These are phyloP conservation scores for Polymixis lichenea DNA, from an alignment of 2,888 invertebrate genomes.

Conservation along the genomic window DNA sequence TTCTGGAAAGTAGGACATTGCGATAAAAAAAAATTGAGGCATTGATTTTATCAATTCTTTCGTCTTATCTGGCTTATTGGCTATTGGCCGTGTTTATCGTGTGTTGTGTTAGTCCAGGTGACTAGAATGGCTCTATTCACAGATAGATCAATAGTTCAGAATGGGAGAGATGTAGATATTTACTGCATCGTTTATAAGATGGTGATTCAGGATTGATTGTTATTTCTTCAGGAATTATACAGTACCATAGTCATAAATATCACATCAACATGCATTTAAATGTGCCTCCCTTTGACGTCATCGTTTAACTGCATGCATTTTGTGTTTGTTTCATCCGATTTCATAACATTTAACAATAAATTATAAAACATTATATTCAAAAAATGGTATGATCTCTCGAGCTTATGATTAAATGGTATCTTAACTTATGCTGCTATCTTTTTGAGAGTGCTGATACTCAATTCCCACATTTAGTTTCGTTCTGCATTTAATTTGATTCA, in stretches of 20 bases:
- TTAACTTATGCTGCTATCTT: constrained; percentile 40
- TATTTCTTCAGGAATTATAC: constrained; percentile 28
- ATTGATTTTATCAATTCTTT: constrained; percentile 65
- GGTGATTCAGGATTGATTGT: constrained; percentile 28
- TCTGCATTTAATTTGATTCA: constrained; percentile 17
- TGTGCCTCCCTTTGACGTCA: constrained; percentile 22
- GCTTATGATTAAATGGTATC: constrained; percentile 60
- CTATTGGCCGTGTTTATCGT: constrained; percentile 31
- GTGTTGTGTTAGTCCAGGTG: constrained; percentile 12
- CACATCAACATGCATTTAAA: constrained; percentile 19
- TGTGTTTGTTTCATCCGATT: constrained; percentile 31
- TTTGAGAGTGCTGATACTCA: constrained; percentile 40
- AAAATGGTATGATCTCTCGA: constrained; percentile 54
- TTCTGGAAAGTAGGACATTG: constrained; percentile 63
- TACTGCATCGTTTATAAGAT: neutral
- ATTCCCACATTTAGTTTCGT: constrained; percentile 28
- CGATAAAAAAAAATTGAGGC: constrained; percentile 60
- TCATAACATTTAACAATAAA: constrained; percentile 43
- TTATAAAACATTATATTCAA: constrained; percentile 35
- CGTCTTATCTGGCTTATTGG: constrained; percentile 56
- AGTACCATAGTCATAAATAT: constrained; percentile 35
- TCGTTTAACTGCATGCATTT: constrained; percentile 41
- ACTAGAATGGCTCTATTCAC: constrained; percentile 6
- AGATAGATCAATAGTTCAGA: neutral
- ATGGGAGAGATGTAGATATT: neutral